Evolutionary conservation across 2,113 vertebrate species (phyloP), one percentile per base, ranked within the genome.

Genomic region (Lampris incognitus): DNA sequence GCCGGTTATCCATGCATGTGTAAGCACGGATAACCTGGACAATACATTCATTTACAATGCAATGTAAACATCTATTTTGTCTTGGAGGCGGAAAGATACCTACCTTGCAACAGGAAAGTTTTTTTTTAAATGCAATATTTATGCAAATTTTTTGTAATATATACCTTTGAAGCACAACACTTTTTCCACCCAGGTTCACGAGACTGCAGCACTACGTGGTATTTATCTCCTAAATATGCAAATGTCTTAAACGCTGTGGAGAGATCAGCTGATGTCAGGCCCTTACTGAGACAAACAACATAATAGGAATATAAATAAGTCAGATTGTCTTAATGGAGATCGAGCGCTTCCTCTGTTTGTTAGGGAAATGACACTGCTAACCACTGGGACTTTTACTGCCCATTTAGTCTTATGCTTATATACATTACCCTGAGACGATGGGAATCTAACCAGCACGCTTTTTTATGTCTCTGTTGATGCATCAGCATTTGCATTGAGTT

Each of bases 251-350:
- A 75, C 46, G 41, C 52, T 74, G 56, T 40, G 9, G 7, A 11
- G 67, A 9, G 57, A 70, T 5, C 49, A 67, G 64, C 39, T 81
- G 77, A 89, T 50, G 59, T 84, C 66, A 81, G 81, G 51, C 66
- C 70, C 72, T 81, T 85, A 89, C 88, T 74, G 78, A 85, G 84
- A 59, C 36, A 0, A 4, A 36, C 60, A 7, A 81, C 69, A 87
- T 65, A 81, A 74, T 54, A 54, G 56, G 38, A 66, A 60, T 52
- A 73, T 78, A 89, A 85, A 82, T 74, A 84, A 84, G 87, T 91
- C 86, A 87, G 13, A 49, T 81, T 69, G 56, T 13, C 39, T 57
- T 85, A 81, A 89, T 83, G 75, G 76, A 4, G 77, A 79, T 71
- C 52, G 81, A 76, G 72, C 9, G 44, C 37, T 52, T 66, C 40